These are phyloP conservation scores for Odocoileus hemionus DNA, from an alignment of 2,113 vertebrate genomes.

Conservation along the genomic window DNA sequence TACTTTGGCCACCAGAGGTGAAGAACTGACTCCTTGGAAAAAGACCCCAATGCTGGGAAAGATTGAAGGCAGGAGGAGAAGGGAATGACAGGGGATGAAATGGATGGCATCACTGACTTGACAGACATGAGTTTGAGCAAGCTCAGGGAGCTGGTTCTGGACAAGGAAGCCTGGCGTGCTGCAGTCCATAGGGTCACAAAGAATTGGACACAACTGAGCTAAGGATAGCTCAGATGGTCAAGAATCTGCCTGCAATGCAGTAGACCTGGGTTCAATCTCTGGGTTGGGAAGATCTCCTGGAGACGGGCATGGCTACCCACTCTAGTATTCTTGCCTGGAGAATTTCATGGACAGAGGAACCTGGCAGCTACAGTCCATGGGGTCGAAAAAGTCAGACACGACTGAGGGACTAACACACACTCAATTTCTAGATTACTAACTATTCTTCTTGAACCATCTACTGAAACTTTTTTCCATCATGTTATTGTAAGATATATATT, in stretches of 20 bases:
- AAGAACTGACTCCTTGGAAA: background rate
- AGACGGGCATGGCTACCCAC: background rate
- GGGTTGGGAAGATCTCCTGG: background rate
- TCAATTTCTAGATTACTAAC: background rate
- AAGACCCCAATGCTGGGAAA: background rate
- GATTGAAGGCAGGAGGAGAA: background rate
- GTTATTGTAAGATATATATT: background rate
- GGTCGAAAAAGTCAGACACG: background rate
- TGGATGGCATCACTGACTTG: no score
- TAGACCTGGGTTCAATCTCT: background rate
- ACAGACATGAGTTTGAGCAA: no score
- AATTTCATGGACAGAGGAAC: background rate
- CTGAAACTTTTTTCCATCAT: background rate
- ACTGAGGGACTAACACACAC: background rate
- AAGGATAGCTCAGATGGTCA: background rate
- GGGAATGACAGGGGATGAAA: background rate
- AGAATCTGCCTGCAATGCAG: background rate
- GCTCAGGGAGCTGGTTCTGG: background rate
- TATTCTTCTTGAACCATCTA: background rate
- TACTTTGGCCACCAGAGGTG: background rate
- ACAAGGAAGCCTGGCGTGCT: background rate
- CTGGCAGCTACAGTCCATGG: background rate
- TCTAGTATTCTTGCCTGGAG: background rate
- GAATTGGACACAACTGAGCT: background rate
- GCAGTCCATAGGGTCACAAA: background rate